Percentiles rank a stretch among this genome's conserved stretches.
These are phyloP conservation scores for Ciona savignyi DNA, from an alignment of 23 tunicate genomes.

Conservation along the genomic window DNA sequence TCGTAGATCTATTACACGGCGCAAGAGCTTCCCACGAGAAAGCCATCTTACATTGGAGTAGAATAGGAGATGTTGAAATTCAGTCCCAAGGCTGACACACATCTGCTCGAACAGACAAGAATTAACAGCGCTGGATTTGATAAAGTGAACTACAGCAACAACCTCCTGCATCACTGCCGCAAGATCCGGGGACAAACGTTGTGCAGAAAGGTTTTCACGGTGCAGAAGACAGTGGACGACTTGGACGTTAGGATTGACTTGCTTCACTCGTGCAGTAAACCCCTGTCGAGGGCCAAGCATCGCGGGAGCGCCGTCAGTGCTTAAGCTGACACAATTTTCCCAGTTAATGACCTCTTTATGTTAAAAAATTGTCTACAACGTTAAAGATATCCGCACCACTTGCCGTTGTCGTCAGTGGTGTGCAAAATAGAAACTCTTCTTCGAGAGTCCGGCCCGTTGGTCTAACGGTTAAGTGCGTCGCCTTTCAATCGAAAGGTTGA, in stretches of 20 bases:
- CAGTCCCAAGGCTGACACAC: slow-evolving; percentile 10
- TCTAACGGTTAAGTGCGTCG: too few relatives aligned
- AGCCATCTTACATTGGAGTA: slow-evolving; percentile 20
- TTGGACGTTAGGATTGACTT: slow-evolving; percentile 2
- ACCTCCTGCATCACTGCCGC: slow-evolving; percentile 24
- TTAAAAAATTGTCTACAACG: not conserved
- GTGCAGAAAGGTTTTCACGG: slow-evolving; percentile 25
- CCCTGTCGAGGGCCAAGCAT: slow-evolving; percentile 28
- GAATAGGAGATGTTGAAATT: slow-evolving; percentile 15
- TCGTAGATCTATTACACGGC: too few relatives aligned
- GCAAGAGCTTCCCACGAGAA: too few relatives aligned
- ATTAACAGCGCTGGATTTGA: too few relatives aligned
- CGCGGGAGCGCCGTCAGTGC: slow-evolving; percentile 42
- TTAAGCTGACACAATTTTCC: slow-evolving; percentile 36
- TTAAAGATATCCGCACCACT: slow-evolving; percentile 15
- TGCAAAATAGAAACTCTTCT: too few relatives aligned
- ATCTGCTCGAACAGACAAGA: slow-evolving; percentile 21
- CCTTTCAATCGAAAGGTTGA: too few relatives aligned
- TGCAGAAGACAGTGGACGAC: slow-evolving; percentile 31
- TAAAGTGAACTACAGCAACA: slow-evolving; percentile 15
- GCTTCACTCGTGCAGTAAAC: slow-evolving; percentile 17
- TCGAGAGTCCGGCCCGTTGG: too few relatives aligned
- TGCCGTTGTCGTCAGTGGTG: slow-evolving; percentile 5
- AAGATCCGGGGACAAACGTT: slow-evolving; percentile 9
- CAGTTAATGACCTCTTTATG: slow-evolving; percentile 14